Evolutionary conservation across 1,140 invertebrate genomes (phyloP), one percentile per base, ranked within the genome.

Genomic region (Saccostrea cuccullata): DNA sequence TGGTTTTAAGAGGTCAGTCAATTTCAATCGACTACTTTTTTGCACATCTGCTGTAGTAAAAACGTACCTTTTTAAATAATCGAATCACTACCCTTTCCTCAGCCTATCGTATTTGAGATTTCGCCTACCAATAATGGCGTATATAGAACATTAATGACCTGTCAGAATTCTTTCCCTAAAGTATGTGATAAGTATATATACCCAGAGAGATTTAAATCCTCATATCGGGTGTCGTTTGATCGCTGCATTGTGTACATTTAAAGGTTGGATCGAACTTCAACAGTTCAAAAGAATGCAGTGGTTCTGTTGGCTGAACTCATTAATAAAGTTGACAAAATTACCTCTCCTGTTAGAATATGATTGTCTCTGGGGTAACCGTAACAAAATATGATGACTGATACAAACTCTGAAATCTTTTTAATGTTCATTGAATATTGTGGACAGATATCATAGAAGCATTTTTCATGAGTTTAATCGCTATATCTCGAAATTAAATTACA

Each of bases 131-230:
- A 64, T 47, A 47, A 1, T n/a, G n/a, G 58, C n/a, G 13, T n/a
- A 64, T 11, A 36, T 77, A 30, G 3, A 77, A 30, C 30, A 77
- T 77, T 17, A 26, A 36, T 26, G 30, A 30, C 23, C 26, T 12
- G 70, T 30, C 23, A 12, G 12, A 11, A 73, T 26, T 73, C 13
- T 36, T 36, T 30, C 23, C 30, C 15, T 64, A 64, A 64, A 64
- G 17, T 40, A 36, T 30, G 70, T 26, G 70, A 77, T 77, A 77
- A 36, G 70, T 36, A 77, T 73, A 36, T 73, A 73, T 73, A 73
- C n/a, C 13, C 47, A 47, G 9, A 73, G 67, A 8, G 67, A 30
- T 77, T 77, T 77, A 77, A 77, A 77, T 77, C 30, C 26, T 77
- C 30, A 77, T 77, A 36, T 77, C 70, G 26, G 70, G 26, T 30